Conservation (phyloP, 2,113 vertebrate genomes). For the Hemibagrus wyckioides region DNA sequence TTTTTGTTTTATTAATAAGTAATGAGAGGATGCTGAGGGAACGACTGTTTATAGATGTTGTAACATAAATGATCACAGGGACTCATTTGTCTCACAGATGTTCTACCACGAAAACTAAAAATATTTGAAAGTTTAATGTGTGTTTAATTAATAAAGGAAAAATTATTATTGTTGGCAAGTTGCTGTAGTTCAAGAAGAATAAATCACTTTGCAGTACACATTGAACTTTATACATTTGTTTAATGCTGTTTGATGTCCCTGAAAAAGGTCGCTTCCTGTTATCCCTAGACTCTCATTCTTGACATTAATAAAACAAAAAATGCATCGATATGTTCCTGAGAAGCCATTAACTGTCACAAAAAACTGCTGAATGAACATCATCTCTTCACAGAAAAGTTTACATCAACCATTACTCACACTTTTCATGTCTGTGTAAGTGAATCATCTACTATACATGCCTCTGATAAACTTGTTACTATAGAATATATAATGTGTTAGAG, state of each 20-base stretch:
- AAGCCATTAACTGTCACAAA: not conserved
- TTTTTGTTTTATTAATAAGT: not conserved
- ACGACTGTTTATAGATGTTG: not conserved
- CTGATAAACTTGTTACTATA: not conserved
- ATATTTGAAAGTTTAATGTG: not conserved
- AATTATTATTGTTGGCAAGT: not conserved
- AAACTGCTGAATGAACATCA: not conserved
- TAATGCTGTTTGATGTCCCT: not conserved
- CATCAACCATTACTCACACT: not conserved
- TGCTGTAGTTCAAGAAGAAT: not conserved
- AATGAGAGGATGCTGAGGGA: not conserved
- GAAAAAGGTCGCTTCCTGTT: not conserved
- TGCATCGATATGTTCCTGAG: not conserved
- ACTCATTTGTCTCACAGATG: not conserved
- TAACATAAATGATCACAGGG: not conserved
- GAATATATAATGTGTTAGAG: not conserved
- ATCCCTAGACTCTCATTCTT: not conserved
- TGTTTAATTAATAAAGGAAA: not conserved
- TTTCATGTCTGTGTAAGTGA: not conserved
- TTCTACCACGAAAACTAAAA: not conserved
- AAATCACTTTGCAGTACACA: not conserved
- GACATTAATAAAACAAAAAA: not conserved
- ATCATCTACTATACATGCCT: not conserved
- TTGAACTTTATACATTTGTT: not conserved
- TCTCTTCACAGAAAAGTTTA: not conserved